Percentiles rank a stretch among this genome's conserved stretches.
Conservation (phyloP, 2,888 invertebrate genomes). For the Apomyelois bistriatella region DNA sequence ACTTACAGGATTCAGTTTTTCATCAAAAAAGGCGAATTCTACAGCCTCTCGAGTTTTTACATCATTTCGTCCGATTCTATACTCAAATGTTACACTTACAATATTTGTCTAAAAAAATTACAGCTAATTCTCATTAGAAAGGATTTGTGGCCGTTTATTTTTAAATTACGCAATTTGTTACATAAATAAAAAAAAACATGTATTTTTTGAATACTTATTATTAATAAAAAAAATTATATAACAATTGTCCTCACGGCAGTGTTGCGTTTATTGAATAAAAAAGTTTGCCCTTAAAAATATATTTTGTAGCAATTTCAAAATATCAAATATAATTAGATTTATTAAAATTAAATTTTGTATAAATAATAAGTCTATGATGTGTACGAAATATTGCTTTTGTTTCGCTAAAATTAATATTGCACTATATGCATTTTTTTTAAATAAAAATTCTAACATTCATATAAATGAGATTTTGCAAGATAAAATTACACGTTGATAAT, state of each 20-base stretch:
- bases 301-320: constrained; percentile 8
- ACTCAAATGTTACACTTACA: constrained; percentile 24
- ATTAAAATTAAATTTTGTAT: constrained; percentile 3
- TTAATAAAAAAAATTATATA: constrained; percentile 17
- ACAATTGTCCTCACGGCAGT: constrained; percentile 19
- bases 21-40: constrained; percentile 55
- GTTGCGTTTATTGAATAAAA: constrained; percentile 6
- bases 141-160: constrained; percentile 44
- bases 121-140: constrained; percentile 42
- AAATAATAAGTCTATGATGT: constrained; percentile 46
- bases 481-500: constrained; percentile 24
- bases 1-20: constrained; percentile 62
- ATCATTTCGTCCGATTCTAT: constrained; percentile 20
- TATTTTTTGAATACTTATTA: no score
- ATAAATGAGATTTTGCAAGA: constrained; percentile 19
- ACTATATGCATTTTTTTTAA: constrained; percentile 36
- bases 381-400: constrained; percentile 64
- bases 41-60: constrained; percentile 52
- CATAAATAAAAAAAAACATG: neutral
- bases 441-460: constrained; percentile 18
- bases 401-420: constrained; percentile 67
- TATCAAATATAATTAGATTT: neutral
- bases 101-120: constrained; percentile 46
- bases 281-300: neutral
- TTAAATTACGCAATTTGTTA: constrained; percentile 13